These are phyloP conservation scores for Enoplosus armatus DNA, from an alignment of 2,797 vertebrate species.

Conservation along the genomic window DNA sequence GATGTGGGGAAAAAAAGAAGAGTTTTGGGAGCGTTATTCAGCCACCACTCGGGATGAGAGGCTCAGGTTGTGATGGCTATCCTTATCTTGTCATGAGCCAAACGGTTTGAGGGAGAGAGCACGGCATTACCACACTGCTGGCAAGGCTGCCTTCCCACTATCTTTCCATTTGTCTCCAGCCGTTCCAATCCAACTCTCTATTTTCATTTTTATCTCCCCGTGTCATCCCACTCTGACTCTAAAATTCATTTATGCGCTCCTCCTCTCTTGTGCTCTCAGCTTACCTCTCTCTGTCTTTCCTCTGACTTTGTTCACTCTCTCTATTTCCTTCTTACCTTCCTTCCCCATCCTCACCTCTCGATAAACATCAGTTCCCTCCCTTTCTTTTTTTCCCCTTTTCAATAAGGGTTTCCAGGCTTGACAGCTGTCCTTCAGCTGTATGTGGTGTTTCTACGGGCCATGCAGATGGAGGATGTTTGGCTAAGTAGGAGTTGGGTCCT, in stretches of 20 bases:
- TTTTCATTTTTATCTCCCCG: constrained; percentile 73
- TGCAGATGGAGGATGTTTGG: constrained; percentile 47
- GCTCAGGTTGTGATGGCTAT: constrained; percentile 73
- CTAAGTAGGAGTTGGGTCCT: constrained; percentile 11
- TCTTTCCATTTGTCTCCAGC: constrained; percentile 81
- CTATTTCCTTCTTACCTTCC: constrained; percentile 20
- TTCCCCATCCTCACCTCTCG: constrained; percentile 16
- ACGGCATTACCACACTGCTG: constrained; percentile 57
- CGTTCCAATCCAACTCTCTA: constrained; percentile 58
- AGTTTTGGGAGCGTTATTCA: constrained; percentile 50
- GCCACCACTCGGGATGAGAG: constrained; percentile 55
- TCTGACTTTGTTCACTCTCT: constrained; percentile 20
- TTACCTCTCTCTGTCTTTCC: constrained; percentile 4
- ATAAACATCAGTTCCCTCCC: constrained; percentile 45
- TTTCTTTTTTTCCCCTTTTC: constrained; percentile 6
- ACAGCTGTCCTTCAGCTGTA: constrained; percentile 62
- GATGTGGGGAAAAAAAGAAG: not conserved
- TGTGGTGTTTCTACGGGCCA: constrained; percentile 13
- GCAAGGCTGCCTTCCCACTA: constrained; percentile 54
- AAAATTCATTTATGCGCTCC: constrained; percentile 74
- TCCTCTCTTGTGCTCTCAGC: constrained; percentile 18
- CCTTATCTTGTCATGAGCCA: constrained; percentile 78
- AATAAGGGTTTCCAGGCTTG: constrained; percentile 40
- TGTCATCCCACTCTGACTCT: constrained; percentile 70
- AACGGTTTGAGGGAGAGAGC: constrained; percentile 68